phyloP scores from a whole-genome alignment of 92 coral and sea anemone species.

The Palythoa grandis region DNA sequence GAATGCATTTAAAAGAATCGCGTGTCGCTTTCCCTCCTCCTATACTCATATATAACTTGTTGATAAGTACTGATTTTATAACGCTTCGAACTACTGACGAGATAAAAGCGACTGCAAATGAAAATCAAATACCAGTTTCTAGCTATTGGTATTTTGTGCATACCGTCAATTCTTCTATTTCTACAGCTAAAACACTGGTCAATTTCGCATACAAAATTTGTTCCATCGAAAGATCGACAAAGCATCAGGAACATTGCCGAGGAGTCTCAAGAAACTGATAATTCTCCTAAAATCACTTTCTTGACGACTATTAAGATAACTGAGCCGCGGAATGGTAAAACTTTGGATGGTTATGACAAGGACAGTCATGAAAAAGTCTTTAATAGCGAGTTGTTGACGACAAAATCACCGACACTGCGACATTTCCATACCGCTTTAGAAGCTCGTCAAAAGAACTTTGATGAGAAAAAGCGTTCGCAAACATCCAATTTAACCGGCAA shows the following conservation, averaged over 20 bases:
- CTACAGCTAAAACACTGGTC: neutral
- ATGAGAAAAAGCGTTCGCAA: neutral
- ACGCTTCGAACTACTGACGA: neutral
- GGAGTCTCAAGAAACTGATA: neutral
- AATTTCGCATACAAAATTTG: neutral
- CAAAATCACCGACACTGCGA: neutral
- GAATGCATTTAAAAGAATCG: neutral
- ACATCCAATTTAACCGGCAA: neutral
- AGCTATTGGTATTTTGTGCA: neutral
- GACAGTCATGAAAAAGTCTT: neutral
- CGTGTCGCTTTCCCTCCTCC: neutral
- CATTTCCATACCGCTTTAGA: neutral
- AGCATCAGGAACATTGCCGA: neutral
- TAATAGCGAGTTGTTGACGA: neutral
- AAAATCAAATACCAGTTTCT: neutral
- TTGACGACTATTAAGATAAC: neutral
- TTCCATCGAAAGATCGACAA: neutral
- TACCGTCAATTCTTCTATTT: constrained; percentile 11
- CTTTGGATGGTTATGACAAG: neutral
- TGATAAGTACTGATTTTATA: neutral
- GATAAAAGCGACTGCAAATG: neutral
- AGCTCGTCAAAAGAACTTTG: neutral
- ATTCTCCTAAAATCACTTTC: neutral
- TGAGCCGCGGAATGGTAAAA: neutral
- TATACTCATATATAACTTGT: neutral